Conservation (phyloP, 2,888 invertebrate genomes). For the Acanthopleura granulata region DNA sequence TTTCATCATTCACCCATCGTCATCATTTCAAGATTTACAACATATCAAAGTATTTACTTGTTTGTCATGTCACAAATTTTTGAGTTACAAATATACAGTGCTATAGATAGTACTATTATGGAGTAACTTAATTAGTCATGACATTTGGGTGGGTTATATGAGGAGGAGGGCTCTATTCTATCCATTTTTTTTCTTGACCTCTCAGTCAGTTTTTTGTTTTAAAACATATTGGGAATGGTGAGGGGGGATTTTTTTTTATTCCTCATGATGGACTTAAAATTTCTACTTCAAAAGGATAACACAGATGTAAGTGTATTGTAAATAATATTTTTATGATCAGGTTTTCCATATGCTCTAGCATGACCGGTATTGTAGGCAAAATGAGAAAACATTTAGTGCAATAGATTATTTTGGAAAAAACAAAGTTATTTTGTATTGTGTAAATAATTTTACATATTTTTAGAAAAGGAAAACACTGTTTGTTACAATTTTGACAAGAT, state of each 20-base stretch:
- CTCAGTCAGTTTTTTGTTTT: no score
- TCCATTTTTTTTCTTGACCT: neutral
- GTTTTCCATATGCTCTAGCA: neutral
- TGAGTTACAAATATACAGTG: neutral
- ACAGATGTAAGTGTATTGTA: slow-evolving; percentile 6
- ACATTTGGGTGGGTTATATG: neutral
- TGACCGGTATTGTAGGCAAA: slow-evolving; percentile 12
- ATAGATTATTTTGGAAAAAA: slow-evolving; percentile 9
- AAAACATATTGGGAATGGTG: no score
- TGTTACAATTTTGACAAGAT: neutral
- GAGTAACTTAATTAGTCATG: slow-evolving; percentile 5
- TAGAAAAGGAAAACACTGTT: slow-evolving; percentile 15
- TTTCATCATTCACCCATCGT: neutral
- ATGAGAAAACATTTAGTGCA: slow-evolving; percentile 7
- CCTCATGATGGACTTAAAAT: no score
- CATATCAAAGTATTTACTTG: slow-evolving; percentile 5
- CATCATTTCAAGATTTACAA: slow-evolving; percentile 3
- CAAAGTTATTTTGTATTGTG: slow-evolving; percentile 11
- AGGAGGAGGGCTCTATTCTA: slow-evolving; percentile 4
- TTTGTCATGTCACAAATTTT: slow-evolving; percentile 4
- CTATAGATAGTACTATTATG: neutral
- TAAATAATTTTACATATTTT: slow-evolving; percentile 18
- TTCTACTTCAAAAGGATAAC: neutral
- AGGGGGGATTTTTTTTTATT: no score
- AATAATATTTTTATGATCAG: slow-evolving; percentile 10